phyloP scores from a whole-genome alignment of 2,888 invertebrate genomes.

The Eugnorisma glareosa region DNA sequence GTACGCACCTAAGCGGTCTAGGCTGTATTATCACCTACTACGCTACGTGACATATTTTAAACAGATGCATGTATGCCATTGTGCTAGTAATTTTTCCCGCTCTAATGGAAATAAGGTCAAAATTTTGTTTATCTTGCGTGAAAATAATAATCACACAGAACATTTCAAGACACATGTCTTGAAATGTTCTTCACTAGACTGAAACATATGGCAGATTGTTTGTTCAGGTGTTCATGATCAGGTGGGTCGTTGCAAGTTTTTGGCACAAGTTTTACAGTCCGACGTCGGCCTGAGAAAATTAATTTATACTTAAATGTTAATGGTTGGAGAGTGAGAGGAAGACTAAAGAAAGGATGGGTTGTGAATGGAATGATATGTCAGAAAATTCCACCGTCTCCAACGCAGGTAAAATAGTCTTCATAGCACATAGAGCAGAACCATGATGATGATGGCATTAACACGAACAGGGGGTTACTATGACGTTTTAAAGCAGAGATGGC shows the following conservation, averaged over 20 bases:
- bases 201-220: neutral
- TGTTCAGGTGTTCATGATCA: neutral
- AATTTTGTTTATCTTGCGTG: slow-evolving; percentile 12
- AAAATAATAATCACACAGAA: neutral
- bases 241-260: neutral
- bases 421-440: no score
- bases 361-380: neutral
- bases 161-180: no score
- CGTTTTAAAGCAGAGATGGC: no score
- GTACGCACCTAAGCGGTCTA: neutral
- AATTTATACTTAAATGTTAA: neutral
- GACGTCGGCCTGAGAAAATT: neutral
- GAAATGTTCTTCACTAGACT: neutral
- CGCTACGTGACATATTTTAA: slow-evolving; percentile 31
- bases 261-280: neutral
- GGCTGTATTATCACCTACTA: slow-evolving; percentile 23
- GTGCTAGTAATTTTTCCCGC: slow-evolving; percentile 2
- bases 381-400: no score
- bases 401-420: no score
- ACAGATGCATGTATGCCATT: slow-evolving; percentile 13
- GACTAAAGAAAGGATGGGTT: neutral
- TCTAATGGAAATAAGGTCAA: slow-evolving; percentile 28
- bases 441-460: no score
- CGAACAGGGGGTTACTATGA: no score
- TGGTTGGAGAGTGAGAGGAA: neutral